Evolutionary conservation across 2,888 invertebrate genomes (phyloP), one percentile per base, ranked within the genome.

Genomic region (Acanthosepion lycidas): DNA sequence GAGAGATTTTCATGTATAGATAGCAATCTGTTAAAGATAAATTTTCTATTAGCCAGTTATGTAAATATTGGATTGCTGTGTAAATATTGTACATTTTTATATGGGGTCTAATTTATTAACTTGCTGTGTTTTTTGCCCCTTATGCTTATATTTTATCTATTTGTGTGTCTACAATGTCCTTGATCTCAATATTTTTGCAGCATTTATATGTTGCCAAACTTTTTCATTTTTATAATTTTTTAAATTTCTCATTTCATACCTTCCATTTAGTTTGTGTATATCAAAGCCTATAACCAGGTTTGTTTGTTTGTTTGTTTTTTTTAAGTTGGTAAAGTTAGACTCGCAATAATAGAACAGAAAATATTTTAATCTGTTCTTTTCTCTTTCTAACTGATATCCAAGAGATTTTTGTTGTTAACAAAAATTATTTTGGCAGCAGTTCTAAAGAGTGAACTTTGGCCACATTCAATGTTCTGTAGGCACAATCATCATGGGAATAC

Each of bases 51-150:
- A 93, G 48, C 28, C 94, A 94, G 53, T 48, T 94, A 48, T 94
- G 94, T 94, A 94, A 64, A 94, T 94, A 94, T 55, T 94, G 59
- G 94, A 94, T 93, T 93, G 93, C 93, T 93, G 93, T 94, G 94
- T 94, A 94, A 94, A 94, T 94, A 94, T 94, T 94, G 94, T 94
- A 94, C 94, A 64, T 94, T 94, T 94, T 55, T 94, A 48, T 94
- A 93, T 93, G 93, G 93, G 93, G 93, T 93, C 51, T 93, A 93
- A 93, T 93, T 93, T 93, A 93, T 93, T 93, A 93, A 53, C 51
- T 93, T 93, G 93, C 93, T 93, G 93, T 93, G 93, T 93, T 93
- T 33, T 53, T 51, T 6, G 53, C 93, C 93, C 93, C 93, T 93
- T 51, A 93, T 93, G 93, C 93, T 49, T 93, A 93, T 51, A 78